These are phyloP conservation scores for Actinostola sp. DNA, from an alignment of 92 coral and sea anemone species.

Conservation along the genomic window DNA sequence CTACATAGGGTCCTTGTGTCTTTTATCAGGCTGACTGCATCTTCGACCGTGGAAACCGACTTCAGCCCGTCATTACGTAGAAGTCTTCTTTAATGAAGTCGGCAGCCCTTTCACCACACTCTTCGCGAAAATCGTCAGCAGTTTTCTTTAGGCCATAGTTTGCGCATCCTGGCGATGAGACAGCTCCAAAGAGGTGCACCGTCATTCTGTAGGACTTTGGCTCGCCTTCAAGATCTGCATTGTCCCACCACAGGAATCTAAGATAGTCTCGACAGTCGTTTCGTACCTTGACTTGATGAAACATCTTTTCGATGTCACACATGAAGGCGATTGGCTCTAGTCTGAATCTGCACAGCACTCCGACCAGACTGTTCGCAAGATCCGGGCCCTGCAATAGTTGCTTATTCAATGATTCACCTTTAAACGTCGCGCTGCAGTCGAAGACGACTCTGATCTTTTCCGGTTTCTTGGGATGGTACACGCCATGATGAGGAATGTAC, in stretches of 20 bases:
- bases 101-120: conserved; percentile 2
- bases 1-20: not conserved
- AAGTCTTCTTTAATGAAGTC: not conserved
- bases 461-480: conserved; percentile 17
- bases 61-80: conserved; percentile 1
- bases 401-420: conserved; percentile 6
- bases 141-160: conserved; percentile 5
- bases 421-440: conserved; percentile 1
- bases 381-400: conserved; percentile 10
- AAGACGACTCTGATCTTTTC: conserved; percentile 8
- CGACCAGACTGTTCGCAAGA: conserved; percentile 1
- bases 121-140: not conserved
- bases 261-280: not conserved
- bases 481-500: conserved; percentile 16
- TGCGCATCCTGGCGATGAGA: conserved; percentile 12
- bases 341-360: conserved; percentile 2
- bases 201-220: conserved; percentile 5
- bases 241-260: conserved; percentile 15
- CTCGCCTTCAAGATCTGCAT: not conserved
- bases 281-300: not conserved
- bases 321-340: conserved; percentile 5
- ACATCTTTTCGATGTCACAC: conserved; percentile 6
- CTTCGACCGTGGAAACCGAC: not conserved
- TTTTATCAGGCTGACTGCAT: not conserved
- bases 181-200: conserved; percentile 15